Conservation (phyloP, 2,113 vertebrate genomes). For the Zosterops borbonicus region DNA sequence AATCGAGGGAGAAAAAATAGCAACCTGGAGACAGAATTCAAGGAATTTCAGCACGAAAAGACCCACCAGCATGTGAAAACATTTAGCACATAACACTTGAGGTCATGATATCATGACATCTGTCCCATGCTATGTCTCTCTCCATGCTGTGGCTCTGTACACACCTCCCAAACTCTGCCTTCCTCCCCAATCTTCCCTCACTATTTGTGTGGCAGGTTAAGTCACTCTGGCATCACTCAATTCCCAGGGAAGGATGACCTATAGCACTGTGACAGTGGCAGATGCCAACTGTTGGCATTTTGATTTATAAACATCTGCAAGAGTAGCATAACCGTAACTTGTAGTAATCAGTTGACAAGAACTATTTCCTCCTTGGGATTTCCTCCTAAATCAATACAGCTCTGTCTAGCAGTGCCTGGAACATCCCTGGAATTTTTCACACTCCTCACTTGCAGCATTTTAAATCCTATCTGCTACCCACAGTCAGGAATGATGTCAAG, state of each 20-base stretch:
- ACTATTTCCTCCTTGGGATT: constrained; percentile 56
- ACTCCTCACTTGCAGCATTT: not conserved
- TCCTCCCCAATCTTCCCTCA: not conserved
- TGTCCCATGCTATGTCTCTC: not conserved
- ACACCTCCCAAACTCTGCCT: not conserved
- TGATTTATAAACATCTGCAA: constrained; percentile 16
- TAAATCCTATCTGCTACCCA: not conserved
- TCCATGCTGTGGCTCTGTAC: rapidly evolving
- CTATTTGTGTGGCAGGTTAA: not conserved
- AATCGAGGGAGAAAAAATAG: not conserved
- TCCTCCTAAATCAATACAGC: constrained; percentile 47
- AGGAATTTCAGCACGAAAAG: not conserved
- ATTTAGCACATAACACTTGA: not conserved
- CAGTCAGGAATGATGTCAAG: not conserved
- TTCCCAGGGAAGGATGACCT: not conserved
- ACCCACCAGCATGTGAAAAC: not conserved
- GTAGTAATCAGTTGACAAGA: constrained; percentile 50
- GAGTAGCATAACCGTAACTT: constrained; percentile 43
- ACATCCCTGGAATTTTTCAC: constrained; percentile 30
- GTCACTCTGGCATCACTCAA: not conserved
- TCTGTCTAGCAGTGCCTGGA: constrained; percentile 1
- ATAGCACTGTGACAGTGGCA: constrained; percentile 15
- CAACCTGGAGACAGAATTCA: not conserved
- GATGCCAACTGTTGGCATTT: constrained; percentile 22
- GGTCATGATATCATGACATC: not conserved